Evolutionary conservation across 2,797 vertebrate species (phyloP), one percentile per base, ranked within the genome.

Genomic region (Rhinatrema bivittatum): DNA sequence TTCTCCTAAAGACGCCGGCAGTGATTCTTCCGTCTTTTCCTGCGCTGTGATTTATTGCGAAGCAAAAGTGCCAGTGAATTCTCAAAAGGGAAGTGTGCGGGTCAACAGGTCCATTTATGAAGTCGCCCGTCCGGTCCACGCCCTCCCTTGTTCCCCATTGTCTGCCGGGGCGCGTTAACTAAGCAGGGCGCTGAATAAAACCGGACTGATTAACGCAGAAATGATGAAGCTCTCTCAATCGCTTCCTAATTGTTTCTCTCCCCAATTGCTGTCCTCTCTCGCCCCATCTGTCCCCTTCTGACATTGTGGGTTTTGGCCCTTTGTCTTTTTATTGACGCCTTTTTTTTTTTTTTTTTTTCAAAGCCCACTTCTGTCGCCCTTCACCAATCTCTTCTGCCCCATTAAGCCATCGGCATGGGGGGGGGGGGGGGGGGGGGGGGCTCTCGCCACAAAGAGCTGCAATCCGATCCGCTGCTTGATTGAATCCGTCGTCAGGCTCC

Each of bases 321-420:
- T 94, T 94, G 89, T 90, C 82, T 84, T 74, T 61, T 76, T 65
- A 72, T 85, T 78, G 75, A 85, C 78, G 74, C 81, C 70, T 78
- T 67, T 70, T n/a, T n/a, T n/a, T n/a, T n/a, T n/a, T n/a, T n/a
- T n/a, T n/a, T n/a, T n/a, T n/a, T 58, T 69, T 67, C 74, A 80
- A 73, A 81, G 68, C 54, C 61, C 69, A 65, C 81, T 72, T 86
- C 83, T 81, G 82, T 76, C 80, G 67, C 72, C 80, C 81, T 76
- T 59, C 70, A 56, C 70, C 81, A 77, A 77, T 89, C 87, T 81
- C 89, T 92, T 92, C 89, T 89, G 89, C 87, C 87, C 91, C 90
- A 92, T 94, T 94, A 93, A 86, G 86, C 88, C 85, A 75, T 79
- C 86, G 85, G 88, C 87, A 87, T 77, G 76, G 80, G 46, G n/a